Conservation (phyloP, 2,888 invertebrate genomes). For the Lasioglossum morio region DNA sequence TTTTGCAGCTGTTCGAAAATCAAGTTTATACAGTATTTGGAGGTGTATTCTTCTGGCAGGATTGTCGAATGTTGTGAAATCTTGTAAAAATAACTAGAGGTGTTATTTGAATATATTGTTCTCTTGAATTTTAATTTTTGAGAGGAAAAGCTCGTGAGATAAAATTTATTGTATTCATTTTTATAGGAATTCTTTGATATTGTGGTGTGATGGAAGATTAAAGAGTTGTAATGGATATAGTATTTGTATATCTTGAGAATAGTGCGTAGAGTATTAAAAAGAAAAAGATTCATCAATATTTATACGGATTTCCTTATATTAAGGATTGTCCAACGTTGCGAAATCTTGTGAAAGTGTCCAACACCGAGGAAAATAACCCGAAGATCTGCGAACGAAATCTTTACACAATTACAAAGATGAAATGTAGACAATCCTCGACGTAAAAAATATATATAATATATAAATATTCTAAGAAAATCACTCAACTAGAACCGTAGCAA, state of each 20-base stretch:
- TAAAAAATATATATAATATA: background rate
- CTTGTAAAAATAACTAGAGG: background rate
- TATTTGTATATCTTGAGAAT: background rate
- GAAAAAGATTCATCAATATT: background rate
- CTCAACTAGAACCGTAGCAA: too few species aligned
- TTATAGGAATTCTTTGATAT: background rate
- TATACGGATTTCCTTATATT: too few species aligned
- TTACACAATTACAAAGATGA: background rate
- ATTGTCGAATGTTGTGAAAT: background rate
- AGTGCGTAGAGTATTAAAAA: background rate
- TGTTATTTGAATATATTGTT: background rate
- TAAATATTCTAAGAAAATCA: too few species aligned
- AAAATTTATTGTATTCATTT: background rate
- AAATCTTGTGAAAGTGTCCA: background rate
- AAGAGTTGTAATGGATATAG: background rate
- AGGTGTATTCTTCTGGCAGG: background rate
- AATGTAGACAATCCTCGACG: background rate
- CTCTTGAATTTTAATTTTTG: background rate
- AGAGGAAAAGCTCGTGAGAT: background rate
- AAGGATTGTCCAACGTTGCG: background rate
- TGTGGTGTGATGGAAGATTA: too few species aligned
- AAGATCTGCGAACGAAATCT: background rate
- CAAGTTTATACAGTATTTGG: background rate
- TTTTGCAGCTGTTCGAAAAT: background rate
- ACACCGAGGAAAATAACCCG: background rate